These are phyloP conservation scores for Drosophila borealis DNA, from an alignment of 2,888 invertebrate species.

Conservation along the genomic window DNA sequence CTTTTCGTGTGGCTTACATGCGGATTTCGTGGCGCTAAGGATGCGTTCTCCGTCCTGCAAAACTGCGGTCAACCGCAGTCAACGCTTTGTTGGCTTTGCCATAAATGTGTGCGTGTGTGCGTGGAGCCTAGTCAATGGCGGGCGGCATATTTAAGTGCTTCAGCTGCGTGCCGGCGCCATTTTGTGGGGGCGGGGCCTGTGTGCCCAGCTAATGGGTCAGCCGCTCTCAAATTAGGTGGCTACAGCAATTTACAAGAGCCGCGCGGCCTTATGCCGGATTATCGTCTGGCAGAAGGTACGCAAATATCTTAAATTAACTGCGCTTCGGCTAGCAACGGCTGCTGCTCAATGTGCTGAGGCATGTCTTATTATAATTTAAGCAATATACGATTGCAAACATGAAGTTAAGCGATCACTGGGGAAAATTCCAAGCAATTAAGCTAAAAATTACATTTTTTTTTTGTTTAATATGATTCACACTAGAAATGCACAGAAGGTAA, in stretches of 20 bases:
- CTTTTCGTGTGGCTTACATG: conserved; percentile 53
- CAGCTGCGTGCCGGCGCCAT: conserved; percentile 34
- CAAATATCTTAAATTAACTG: conserved; percentile 60
- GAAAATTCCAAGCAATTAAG: no score
- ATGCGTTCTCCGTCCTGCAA: conserved; percentile 39
- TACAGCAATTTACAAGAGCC: conserved; percentile 69
- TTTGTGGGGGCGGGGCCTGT: conserved; percentile 39
- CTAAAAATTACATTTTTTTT: no score
- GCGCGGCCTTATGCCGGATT: conserved; percentile 64
- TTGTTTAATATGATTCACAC: no score
- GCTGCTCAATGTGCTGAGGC: neutral
- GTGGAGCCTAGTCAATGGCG: neutral
- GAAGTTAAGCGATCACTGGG: no score
- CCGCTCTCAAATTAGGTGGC: conserved; percentile 78
- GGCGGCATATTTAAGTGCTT: conserved; percentile 56
- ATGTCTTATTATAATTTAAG: no score
- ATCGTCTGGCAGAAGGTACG: conserved; percentile 51
- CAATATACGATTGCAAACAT: no score
- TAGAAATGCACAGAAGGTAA: no score
- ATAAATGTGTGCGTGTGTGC: conserved; percentile 58
- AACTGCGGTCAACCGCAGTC: conserved; percentile 67
- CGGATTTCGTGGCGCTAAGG: conserved; percentile 58
- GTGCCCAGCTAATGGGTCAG: conserved; percentile 69
- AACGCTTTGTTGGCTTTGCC: conserved; percentile 72
- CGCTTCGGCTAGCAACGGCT: neutral